These are phyloP conservation scores for Ernsta delagoae DNA, from an alignment of 2,888 invertebrate genomes.

Conservation along the genomic window DNA sequence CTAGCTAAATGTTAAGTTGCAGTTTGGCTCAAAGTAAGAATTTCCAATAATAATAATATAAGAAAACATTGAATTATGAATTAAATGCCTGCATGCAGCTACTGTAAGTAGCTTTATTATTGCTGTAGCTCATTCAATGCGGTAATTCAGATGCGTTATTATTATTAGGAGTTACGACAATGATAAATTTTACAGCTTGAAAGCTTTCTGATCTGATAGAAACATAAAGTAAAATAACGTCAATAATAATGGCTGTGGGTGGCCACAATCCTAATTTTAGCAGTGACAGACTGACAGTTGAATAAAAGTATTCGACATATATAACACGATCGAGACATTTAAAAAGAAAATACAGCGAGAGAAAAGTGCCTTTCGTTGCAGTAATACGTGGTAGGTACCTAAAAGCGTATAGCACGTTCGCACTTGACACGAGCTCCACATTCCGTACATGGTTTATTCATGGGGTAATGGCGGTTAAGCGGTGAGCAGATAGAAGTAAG, in stretches of 20 bases:
- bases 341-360: slow-evolving; percentile 6
- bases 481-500: not conserved
- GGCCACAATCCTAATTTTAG: not conserved
- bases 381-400: not conserved
- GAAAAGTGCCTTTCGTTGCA: slow-evolving; percentile 10
- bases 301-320: not conserved
- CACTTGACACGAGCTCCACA: slow-evolving; percentile 70
- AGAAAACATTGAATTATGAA: not conserved
- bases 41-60: no score
- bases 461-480: slow-evolving; percentile 44
- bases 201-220: not conserved
- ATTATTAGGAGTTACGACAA: not conserved
- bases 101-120: not conserved
- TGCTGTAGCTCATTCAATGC: not conserved
- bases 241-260: not conserved
- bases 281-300: not conserved
- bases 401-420: slow-evolving; percentile 57
- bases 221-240: not conserved
- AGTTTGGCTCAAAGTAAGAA: no score
- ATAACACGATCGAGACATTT: not conserved
- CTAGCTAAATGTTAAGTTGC: no score
- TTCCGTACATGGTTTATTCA: slow-evolving; percentile 71
- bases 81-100: not conserved
- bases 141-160: not conserved
- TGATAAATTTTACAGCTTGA: not conserved